phyloP scores from a whole-genome alignment of 2,888 invertebrate species.

The Scaptomyza polygonia region DNA sequence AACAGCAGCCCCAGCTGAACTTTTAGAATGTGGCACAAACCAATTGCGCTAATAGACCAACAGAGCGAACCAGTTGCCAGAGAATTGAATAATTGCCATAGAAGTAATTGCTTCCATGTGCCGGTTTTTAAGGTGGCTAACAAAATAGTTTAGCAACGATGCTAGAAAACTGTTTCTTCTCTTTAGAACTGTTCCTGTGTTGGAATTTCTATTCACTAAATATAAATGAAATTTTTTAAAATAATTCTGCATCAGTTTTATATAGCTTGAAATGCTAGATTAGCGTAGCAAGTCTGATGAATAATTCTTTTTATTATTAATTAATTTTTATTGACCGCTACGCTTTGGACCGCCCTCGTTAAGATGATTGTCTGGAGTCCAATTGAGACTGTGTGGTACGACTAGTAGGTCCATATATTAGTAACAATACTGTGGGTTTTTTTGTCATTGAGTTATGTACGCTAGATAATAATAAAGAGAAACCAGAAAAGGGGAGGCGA shows the following conservation, averaged over 20 bases:
- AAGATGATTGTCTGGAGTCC: slow-evolving; percentile 21
- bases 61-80: slow-evolving; percentile 42
- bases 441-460: not conserved
- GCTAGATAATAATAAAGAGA: slow-evolving; percentile 3
- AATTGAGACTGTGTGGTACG: slow-evolving; percentile 18
- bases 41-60: slow-evolving; percentile 69
- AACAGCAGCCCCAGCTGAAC: slow-evolving; percentile 11
- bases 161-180: too few relatives aligned
- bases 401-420: too few relatives aligned
- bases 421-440: not conserved
- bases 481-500: not conserved
- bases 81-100: slow-evolving; percentile 32
- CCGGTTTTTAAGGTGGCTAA: slow-evolving; percentile 4
- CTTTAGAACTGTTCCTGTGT: too few relatives aligned
- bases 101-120: slow-evolving; percentile 24
- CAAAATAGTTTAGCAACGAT: too few relatives aligned
- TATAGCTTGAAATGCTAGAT: not conserved
- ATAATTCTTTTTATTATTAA: not conserved
- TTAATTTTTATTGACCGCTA: not conserved
- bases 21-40: slow-evolving; percentile 65
- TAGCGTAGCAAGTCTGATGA: not conserved
- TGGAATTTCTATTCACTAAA: too few relatives aligned
- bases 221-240: too few relatives aligned
- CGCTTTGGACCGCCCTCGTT: slow-evolving; percentile 13
- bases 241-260: too few relatives aligned